Base-by-base conservation (phyloP, 2,797 vertebrate genomes). In the Odontamblyopus lacepedii region DNA sequence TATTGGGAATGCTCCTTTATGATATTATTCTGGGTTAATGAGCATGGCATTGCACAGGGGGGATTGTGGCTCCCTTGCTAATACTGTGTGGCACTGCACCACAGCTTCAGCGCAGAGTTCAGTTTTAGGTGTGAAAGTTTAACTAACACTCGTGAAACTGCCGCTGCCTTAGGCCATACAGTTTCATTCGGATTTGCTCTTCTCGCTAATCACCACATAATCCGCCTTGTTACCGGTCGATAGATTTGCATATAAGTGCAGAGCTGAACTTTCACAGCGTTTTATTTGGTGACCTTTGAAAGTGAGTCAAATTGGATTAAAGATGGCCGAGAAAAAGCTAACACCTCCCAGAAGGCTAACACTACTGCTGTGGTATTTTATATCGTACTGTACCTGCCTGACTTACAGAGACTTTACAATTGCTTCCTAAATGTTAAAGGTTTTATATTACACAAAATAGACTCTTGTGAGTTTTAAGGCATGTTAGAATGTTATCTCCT, bases 21-120 rank as follows among this genome's bases (percentile, higher is more conserved):
- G 72, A 35, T 73, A 80, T 85, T 86, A 86, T 74, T 85, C 84
- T 81, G 85, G 77, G 81, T 85, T 89, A 87, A 90, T 88, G 81
- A 92, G 87, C 79, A 76, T 79, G 74, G 75, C 79, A 79, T 80
- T 73, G 63, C 79, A 74, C 55, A 72, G 72, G 32, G 41, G 77
- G 88, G 83, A 87, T 75, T 73, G 83, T 77, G 50, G 60, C 73
- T 85, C 65, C 70, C 72, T 48, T 48, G 78, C 60, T 77, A 79
- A 80, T 79, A 74, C 8, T 26, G 8, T 23, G n/a, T 68, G 68
- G n/a, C 67, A 56, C 50, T 74, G 38, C 61, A 78, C 59, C 71
- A 55, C 61, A 26, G 48, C 78, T 53, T 64, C 74, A 76, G 79
- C 73, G 74, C 18, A 73, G 59, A 76, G 75, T 79, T 78, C 77